Evolutionary conservation across 1,140 invertebrate species (phyloP), one percentile per base, ranked within the genome.

Genomic region (Schmidtea mediterranea): DNA sequence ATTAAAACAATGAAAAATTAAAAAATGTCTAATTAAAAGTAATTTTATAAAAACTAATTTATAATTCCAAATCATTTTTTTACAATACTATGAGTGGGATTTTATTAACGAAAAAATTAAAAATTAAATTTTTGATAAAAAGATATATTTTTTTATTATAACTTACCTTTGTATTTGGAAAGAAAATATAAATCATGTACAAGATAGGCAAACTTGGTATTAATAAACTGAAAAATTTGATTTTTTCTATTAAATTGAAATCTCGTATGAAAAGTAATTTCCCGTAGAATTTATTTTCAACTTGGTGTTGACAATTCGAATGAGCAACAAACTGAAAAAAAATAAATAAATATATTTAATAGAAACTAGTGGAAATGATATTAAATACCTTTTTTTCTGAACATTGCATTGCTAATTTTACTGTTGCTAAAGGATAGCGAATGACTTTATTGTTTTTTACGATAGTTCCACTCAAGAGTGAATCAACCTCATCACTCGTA

Each of bases 221-320:
- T 13, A 45, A 45, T 13, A 45, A 13, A 24, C 15, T 45, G 23
- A 45, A 45, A 24, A 45, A 45, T 36, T 36, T 16, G 10, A 22
- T 18, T 37, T 51, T 51, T 37, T 41, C 18, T 13, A 10, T 6
- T 5, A 15, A n/a, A 9, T 49, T 38, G n/a, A 49, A 10, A 16
- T 49, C 49, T 46, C 47, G 46, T 26, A 54, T 52, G 18, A 15
- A 45, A 21, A 45, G 21, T 19, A 45, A 18, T 24, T 45, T 15
- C 6, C 43, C 40, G 23, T 52, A 48, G 43, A 49, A 52, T 21
- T 46, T 49, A 46, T 52, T 49, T 0, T 47, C 49, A 36, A 52
- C 19, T 46, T 52, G 50, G 39, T 53, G 52, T 23, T 53, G 52
- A 48, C 52, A 52, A 43, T 51, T 49, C 24, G 52, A 49, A 52